A percentile compares a stretch with the other conserved stretches of the same genome.
Evolutionary conservation across 1,140 invertebrate species (phyloP).

Genomic region (Tetramorium simillimum): DNA sequence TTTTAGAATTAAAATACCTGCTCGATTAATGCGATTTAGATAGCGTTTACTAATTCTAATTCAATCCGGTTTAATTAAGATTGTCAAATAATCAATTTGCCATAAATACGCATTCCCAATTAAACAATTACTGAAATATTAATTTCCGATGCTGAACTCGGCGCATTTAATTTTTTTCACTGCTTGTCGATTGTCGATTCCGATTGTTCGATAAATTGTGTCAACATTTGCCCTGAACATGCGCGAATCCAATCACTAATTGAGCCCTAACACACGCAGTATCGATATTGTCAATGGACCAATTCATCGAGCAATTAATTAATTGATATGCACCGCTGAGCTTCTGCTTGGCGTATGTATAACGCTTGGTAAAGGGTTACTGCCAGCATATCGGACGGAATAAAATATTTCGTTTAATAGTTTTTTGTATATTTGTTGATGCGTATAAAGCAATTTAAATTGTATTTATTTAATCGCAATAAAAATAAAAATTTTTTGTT

Average conservation of each 20-base stretch:
- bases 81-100: not conserved
- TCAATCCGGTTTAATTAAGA: not conserved
- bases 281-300: conserved; percentile 21
- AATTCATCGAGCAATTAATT: conserved; percentile 54
- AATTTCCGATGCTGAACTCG: not conserved
- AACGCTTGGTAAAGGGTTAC: not conserved
- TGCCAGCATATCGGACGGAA: not conserved
- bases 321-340: conserved; percentile 32
- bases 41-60: not conserved
- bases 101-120: not conserved
- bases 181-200: not conserved
- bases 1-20: not conserved
- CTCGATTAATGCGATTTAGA: not conserved
- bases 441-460: not conserved
- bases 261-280: not conserved
- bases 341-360: not conserved
- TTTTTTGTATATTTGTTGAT: not conserved
- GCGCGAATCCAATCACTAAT: conserved; percentile 28
- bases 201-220: conserved; percentile 16
- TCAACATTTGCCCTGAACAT: not conserved
- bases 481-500: not conserved
- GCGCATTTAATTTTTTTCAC: not conserved
- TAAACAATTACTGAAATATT: not conserved
- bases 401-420: not conserved
- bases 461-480: not conserved